These are phyloP conservation scores for Acridotheres tristis DNA, from an alignment of 2,797 vertebrate genomes.

Conservation along the genomic window DNA sequence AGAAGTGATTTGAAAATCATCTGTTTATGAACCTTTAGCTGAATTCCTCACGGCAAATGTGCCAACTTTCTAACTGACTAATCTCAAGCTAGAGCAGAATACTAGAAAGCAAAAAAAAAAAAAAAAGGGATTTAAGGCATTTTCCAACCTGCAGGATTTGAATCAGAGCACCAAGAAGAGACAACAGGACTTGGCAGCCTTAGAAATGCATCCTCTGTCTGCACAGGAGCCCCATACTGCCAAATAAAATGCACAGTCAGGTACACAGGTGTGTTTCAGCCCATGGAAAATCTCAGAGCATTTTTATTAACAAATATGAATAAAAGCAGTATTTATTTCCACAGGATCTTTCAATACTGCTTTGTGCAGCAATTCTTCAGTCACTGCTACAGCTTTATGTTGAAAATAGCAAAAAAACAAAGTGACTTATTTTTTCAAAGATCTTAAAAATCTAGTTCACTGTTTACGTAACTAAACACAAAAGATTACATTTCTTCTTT, in stretches of 20 bases:
- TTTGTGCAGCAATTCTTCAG: not conserved
- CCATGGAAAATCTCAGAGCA: not conserved
- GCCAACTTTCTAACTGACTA: not conserved
- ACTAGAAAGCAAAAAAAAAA: not conserved
- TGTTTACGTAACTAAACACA: not conserved
- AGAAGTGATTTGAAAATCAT: not conserved
- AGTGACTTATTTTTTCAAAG: not conserved
- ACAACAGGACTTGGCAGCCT: conserved; percentile 81
- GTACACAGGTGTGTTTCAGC: not conserved
- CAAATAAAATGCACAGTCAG: conserved; percentile 5
- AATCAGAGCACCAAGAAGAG: conserved; percentile 83
- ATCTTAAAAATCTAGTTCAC: not conserved
- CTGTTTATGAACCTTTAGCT: not conserved
- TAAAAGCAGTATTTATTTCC: not conserved
- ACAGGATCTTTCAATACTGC: not conserved
- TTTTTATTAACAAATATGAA: not conserved
- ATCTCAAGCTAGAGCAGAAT: not conserved
- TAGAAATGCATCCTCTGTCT: conserved; percentile 74
- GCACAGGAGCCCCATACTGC: conserved; percentile 84
- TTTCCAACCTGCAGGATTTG: conserved; percentile 86
- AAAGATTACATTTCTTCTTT: not conserved
- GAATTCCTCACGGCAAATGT: not conserved
- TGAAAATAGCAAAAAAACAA: not conserved
- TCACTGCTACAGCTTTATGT: not conserved
- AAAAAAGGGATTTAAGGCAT: not conserved